Percentiles rank a stretch among this genome's conserved stretches.
These are phyloP conservation scores for Crematogaster levior DNA, from an alignment of 2,888 invertebrate species.

Conservation along the genomic window DNA sequence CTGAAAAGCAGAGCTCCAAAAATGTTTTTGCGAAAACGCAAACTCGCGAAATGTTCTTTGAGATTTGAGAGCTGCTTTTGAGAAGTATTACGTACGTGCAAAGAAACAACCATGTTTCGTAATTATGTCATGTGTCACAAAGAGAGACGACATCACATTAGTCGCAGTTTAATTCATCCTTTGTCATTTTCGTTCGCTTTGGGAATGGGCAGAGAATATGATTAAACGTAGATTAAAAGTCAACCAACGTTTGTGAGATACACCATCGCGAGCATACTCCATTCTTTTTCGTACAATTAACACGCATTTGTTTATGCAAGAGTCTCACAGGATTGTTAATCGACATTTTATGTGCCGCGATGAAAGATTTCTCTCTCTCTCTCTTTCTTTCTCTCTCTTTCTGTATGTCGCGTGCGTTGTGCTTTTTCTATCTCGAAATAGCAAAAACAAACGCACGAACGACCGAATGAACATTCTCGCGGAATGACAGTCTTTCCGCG, in stretches of 20 bases:
- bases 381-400: no score
- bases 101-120: not conserved
- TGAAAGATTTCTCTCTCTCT: no score
- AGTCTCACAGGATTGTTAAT: constrained; percentile 13
- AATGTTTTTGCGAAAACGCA: not conserved
- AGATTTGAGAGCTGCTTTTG: not conserved
- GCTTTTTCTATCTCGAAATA: not conserved
- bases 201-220: not conserved
- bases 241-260: not conserved
- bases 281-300: not conserved
- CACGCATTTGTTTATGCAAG: not conserved
- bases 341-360: constrained; percentile 4
- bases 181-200: not conserved
- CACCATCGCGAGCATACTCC: not conserved
- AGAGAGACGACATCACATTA: not conserved
- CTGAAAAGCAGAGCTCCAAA: not conserved
- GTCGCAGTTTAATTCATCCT: not conserved
- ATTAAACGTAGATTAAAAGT: constrained; percentile 7
- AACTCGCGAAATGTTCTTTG: not conserved
- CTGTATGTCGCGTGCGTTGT: not conserved
- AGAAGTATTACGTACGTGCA: not conserved
- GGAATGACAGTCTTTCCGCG: constrained; percentile 6
- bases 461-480: not conserved
- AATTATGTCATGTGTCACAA: constrained; percentile 1
- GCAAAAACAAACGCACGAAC: constrained; percentile 11